Evolutionary conservation across 2,113 vertebrate species (phyloP).

Genomic region (Danionella cerebrum): DNA sequence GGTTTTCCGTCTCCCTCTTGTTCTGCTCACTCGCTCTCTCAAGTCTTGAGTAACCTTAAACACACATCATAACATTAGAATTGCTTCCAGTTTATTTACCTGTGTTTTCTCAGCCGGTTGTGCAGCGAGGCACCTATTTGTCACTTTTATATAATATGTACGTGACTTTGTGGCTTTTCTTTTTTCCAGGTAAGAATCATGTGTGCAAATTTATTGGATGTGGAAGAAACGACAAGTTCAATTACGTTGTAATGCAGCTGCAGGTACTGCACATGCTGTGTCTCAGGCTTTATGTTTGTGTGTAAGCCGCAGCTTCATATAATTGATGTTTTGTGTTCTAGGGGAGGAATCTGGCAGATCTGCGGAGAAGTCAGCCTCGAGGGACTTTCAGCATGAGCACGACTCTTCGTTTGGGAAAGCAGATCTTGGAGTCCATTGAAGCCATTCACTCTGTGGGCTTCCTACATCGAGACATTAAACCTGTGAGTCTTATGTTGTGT

Average conservation of each 20-base stretch:
- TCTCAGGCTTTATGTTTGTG: background rate
- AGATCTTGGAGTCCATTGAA: conserved; percentile 85
- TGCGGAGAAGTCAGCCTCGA: conserved; percentile 86
- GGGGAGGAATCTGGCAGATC: conserved; percentile 93
- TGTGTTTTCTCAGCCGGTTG: too few relatives aligned
- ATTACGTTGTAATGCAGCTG: conserved; percentile 97
- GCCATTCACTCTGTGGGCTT: conserved; percentile 85
- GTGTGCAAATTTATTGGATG: conserved; percentile 97
- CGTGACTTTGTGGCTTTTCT: background rate
- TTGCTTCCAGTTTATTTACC: too few relatives aligned
- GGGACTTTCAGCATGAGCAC: conserved; percentile 97
- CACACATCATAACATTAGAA: too few relatives aligned
- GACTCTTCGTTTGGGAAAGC: conserved; percentile 87
- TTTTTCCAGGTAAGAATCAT: conserved; percentile 84
- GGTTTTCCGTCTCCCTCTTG: background rate
- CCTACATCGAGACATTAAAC: conserved; percentile 82
- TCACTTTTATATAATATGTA: background rate
- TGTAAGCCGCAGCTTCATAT: background rate
- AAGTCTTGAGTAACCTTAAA: background rate
- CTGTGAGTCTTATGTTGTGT: conserved; percentile 57
- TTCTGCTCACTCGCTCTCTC: background rate
- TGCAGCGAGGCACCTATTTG: background rate
- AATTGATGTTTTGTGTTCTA: conserved; percentile 43
- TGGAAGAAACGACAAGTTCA: conserved; percentile 95
- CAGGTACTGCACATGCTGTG: conserved; percentile 68